Evolutionary conservation across 2,888 invertebrate genomes (phyloP).

Genomic region (Pseudoips prasinana): DNA sequence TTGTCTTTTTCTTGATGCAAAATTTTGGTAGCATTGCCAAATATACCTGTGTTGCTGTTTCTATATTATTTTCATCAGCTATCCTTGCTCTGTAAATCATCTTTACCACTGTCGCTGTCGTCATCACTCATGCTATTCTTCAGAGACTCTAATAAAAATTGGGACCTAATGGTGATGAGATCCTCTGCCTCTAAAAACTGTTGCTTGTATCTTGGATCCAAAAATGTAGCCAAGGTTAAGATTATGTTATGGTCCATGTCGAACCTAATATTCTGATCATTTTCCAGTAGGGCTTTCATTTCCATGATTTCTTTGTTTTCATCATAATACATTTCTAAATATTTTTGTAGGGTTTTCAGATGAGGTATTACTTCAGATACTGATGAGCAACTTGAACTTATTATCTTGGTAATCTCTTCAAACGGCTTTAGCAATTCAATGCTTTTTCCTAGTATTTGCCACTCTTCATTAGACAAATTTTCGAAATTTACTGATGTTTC

Average conservation of each 20-base stretch:
- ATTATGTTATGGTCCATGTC: not conserved
- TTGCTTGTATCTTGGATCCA: conserved; percentile 4
- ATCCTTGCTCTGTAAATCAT: not conserved
- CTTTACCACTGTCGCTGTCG: not conserved
- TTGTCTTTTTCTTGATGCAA: too few species aligned
- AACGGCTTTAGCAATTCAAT: not conserved
- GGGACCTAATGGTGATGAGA: not conserved
- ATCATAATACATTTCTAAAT: conserved; percentile 4
- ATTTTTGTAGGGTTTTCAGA: conserved; percentile 7
- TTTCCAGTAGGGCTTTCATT: conserved; percentile 3
- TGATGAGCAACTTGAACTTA: conserved; percentile 9
- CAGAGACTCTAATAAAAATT: not conserved
- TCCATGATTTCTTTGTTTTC: conserved; percentile 1
- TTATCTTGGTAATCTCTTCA: conserved; percentile 9
- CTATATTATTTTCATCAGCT: too few species aligned
- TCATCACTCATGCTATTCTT: not conserved
- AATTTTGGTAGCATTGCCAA: too few species aligned
- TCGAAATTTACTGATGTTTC: too few species aligned
- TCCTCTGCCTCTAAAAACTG: conserved; percentile 4
- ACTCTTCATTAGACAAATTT: too few species aligned
- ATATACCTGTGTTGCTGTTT: too few species aligned
- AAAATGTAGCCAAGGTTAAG: not conserved
- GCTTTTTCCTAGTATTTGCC: too few species aligned
- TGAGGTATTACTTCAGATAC: conserved; percentile 12
- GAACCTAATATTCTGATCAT: not conserved